Percentiles rank a stretch among this genome's conserved stretches.
phyloP scores from a whole-genome alignment of 2,888 invertebrate genomes.

The Apoda limacodes region DNA sequence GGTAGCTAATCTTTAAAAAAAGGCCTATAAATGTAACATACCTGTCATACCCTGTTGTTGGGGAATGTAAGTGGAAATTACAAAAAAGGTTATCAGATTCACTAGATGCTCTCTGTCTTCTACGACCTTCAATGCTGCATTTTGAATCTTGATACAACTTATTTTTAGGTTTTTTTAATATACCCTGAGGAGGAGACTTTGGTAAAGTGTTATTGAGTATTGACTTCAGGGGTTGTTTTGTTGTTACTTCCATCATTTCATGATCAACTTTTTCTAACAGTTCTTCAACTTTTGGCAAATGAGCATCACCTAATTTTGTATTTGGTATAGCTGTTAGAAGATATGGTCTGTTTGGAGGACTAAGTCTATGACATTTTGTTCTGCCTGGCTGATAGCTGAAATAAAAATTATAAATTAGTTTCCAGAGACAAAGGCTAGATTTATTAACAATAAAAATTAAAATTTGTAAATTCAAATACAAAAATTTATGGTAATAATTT shows the following conservation, averaged over 20 bases:
- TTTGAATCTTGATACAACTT: conserved; percentile 40
- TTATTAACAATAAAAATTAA: conserved; percentile 12
- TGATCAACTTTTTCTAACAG: conserved; percentile 54
- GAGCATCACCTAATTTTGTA: conserved; percentile 46
- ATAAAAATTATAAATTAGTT: conserved; percentile 11
- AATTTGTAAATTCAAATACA: background rate
- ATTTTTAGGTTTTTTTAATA: conserved; percentile 55
- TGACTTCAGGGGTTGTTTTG: conserved; percentile 57
- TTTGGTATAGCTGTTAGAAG: conserved; percentile 51
- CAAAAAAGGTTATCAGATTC: conserved; percentile 59
- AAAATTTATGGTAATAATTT: background rate
- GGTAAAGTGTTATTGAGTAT: conserved; percentile 57
- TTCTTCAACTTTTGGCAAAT: conserved; percentile 60
- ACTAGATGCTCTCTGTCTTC: conserved; percentile 58
- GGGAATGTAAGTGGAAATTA: conserved; percentile 36
- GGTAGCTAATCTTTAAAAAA: no score
- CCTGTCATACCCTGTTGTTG: conserved; percentile 51
- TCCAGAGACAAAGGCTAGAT: no score
- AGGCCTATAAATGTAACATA: no score
- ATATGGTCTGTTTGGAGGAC: conserved; percentile 46
- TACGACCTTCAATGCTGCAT: conserved; percentile 39
- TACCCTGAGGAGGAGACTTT: conserved; percentile 48
- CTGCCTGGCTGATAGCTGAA: conserved; percentile 45
- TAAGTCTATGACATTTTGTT: conserved; percentile 46
- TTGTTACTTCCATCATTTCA: conserved; percentile 49